Evolutionary conservation across 2,888 invertebrate genomes (phyloP), one percentile per base, ranked within the genome.

Genomic region (Chalcosyrphus nemorum): DNA sequence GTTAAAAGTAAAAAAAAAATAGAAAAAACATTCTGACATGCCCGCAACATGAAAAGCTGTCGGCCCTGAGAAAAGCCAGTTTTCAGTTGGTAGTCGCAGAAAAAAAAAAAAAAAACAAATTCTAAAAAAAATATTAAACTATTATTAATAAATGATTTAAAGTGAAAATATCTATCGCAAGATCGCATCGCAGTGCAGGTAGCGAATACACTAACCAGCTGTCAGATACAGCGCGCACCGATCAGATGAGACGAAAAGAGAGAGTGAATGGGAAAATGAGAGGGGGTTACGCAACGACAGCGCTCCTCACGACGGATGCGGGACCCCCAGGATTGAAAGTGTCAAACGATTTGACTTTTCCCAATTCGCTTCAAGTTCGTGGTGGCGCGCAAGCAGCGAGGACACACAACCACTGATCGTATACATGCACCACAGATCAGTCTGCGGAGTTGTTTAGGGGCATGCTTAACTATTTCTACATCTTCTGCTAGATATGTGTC

Each of bases 51-150:
- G 84, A 84, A 75, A 84, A 84, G 84, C 80, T 70, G 84, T 45
- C 70, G 84, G 74, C 84, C 84, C 80, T 84, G 84, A 75, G 84
- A 75, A 76, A 80, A 84, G 80, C 84, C 84, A 84, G 84, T 84
- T 78, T 78, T 35, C 74, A 70, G 74, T 68, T 78, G 57, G 82
- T 70, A 65, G 82, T 70, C 78, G 82, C 78, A 78, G 78, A 76
- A 84, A 65, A 9, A 11, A 4, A 76, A 57, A 65, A 71, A 65
- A 50, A 56, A 74, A 27, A 57, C 56, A 21, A 54, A 35, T n/a
- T 41, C 32, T 2, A 38, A 47, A 70, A 52, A 80, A 57, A 29
- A 32, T n/a, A 47, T 27, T 38, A 61, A 81, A 72, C 72, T 72
- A 77, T 82, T 82, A 75, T 84, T 84, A 84, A 80, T 75, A 84